Conservation (phyloP, 2,113 vertebrate genomes). For the Heterocephalus glaber region DNA sequence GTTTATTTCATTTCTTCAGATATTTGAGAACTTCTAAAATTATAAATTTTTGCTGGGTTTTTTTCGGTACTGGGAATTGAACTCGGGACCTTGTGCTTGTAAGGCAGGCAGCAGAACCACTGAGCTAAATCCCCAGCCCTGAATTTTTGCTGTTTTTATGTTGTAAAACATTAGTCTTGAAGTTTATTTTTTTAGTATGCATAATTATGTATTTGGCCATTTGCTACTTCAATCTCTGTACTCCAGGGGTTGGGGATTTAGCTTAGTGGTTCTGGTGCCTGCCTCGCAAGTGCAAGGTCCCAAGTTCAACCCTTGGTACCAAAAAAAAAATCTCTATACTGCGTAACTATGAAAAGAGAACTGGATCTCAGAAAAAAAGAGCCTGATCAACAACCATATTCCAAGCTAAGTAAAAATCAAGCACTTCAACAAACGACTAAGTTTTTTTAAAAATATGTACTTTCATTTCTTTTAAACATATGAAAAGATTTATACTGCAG, state of each 20-base stretch:
- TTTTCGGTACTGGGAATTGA: too few species aligned
- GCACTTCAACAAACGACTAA: not conserved
- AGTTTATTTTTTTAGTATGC: not conserved
- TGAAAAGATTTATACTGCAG: not conserved
- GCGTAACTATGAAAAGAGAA: not conserved
- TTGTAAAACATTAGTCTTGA: not conserved
- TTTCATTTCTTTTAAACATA: slow-evolving; percentile 47
- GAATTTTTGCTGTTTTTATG: slow-evolving; percentile 26
- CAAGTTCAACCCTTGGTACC: too few species aligned
- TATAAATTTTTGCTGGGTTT: not conserved
- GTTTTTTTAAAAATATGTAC: slow-evolving; percentile 22
- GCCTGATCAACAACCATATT: not conserved
- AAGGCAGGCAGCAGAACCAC: too few species aligned
- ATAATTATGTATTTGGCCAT: slow-evolving; percentile 2
- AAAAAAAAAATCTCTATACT: slow-evolving; percentile 32
- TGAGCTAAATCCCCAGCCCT: too few species aligned
- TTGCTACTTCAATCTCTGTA: too few species aligned
- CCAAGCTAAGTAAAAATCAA: not conserved
- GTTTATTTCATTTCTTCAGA: not conserved
- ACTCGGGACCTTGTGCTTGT: too few species aligned
- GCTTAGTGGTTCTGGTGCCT: too few species aligned
- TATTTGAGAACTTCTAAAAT: slow-evolving; percentile 27
- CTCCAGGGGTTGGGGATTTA: too few species aligned
- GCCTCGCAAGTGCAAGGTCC: too few species aligned
- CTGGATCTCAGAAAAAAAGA: not conserved